A percentile compares a stretch with the other conserved stretches of the same genome.
These are phyloP conservation scores for Aspiorhynchus laticeps DNA, from an alignment of 2,113 vertebrate genomes.

Conservation along the genomic window DNA sequence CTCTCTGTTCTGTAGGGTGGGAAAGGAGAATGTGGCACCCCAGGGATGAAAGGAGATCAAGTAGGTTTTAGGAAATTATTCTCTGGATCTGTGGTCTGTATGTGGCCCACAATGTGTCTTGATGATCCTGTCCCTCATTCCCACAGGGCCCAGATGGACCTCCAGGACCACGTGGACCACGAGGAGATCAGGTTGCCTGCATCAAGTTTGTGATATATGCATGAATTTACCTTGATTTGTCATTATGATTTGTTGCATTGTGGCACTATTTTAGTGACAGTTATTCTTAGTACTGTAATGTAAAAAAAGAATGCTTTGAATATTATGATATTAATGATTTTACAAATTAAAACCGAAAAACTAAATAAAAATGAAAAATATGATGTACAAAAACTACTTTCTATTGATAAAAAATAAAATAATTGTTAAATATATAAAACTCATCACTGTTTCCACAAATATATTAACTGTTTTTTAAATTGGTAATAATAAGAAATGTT, in stretches of 20 bases:
- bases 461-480: too few species aligned
- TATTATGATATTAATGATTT: too few species aligned
- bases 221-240: not conserved
- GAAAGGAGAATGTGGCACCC: conserved; percentile 80
- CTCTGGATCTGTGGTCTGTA: not conserved
- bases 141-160: conserved; percentile 71
- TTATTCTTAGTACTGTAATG: not conserved
- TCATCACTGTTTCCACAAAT: too few species aligned
- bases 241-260: not conserved
- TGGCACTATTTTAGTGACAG: not conserved
- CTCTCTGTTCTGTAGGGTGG: conserved; percentile 70
- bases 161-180: conserved; percentile 74
- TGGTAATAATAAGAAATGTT: too few species aligned
- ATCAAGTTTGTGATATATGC: not conserved
- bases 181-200: conserved; percentile 78
- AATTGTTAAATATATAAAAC: too few species aligned
- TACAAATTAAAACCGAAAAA: too few species aligned
- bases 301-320: not conserved
- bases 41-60: conserved; percentile 81
- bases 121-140: conserved; percentile 28
- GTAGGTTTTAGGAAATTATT: conserved; percentile 70
- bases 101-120: not conserved
- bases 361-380: too few species aligned
- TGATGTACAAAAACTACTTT: too few species aligned
- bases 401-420: too few species aligned